phyloP scores from a whole-genome alignment of 2,797 vertebrate genomes.

The Typhlichthys subterraneus region DNA sequence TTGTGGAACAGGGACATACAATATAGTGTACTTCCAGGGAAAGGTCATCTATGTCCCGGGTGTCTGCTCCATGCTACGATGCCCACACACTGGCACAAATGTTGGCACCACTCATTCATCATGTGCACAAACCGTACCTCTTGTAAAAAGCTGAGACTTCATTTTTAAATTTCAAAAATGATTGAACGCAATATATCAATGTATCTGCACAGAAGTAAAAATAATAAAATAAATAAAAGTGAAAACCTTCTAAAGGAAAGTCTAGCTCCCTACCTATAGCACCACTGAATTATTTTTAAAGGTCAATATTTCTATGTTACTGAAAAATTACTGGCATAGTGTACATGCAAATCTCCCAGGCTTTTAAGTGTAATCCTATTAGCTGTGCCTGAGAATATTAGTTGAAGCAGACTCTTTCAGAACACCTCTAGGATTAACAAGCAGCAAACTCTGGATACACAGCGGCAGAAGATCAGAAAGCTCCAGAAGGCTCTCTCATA shows the following conservation, averaged over 20 bases:
- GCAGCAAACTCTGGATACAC: conserved; percentile 19
- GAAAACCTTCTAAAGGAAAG: background rate
- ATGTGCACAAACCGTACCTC: conserved; percentile 15
- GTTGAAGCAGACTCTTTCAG: conserved; percentile 38
- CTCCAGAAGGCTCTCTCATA: conserved; percentile 20
- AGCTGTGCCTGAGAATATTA: conserved; percentile 38
- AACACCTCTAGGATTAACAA: conserved; percentile 48
- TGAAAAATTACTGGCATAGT: conserved; percentile 27
- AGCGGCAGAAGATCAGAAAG: conserved; percentile 23
- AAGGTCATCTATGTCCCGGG: conserved; percentile 63
- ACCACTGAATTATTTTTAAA: conserved; percentile 8
- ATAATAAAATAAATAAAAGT: conserved; percentile 1
- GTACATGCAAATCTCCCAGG: conserved; percentile 23
- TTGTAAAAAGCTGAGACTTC: conserved; percentile 12
- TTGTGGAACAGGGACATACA: conserved; percentile 44
- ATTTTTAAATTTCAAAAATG: background rate
- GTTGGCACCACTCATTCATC: conserved; percentile 31
- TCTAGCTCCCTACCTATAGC: background rate
- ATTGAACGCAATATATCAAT: background rate
- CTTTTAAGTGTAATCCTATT: conserved; percentile 51
- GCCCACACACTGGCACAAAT: conserved; percentile 39
- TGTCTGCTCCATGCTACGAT: conserved; percentile 53
- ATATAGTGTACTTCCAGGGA: conserved; percentile 47
- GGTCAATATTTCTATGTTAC: conserved; percentile 17
- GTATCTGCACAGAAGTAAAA: background rate